Percentiles rank a stretch among this genome's conserved stretches.
Evolutionary conservation across 2,113 vertebrate genomes (phyloP).

Genomic region (Lanius ludovicianus): DNA sequence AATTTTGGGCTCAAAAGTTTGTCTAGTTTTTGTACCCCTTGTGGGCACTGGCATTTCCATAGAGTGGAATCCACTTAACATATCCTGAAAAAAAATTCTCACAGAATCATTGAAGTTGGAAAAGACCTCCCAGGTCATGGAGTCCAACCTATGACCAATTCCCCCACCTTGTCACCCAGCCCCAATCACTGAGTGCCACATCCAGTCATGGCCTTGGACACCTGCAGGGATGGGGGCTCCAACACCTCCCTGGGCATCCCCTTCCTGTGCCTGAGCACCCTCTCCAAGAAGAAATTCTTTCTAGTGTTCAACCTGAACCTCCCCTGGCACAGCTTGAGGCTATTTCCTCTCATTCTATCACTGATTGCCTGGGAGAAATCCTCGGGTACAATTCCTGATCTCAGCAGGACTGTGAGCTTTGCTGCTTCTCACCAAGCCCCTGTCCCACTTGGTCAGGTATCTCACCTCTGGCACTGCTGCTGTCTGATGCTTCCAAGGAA

Average conservation of each 20-base stretch:
- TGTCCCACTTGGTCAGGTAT: background rate
- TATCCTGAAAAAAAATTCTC: background rate
- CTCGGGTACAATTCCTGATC: background rate
- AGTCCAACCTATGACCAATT: background rate
- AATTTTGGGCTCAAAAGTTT: background rate
- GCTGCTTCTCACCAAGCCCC: background rate
- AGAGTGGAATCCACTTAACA: background rate
- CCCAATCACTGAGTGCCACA: background rate
- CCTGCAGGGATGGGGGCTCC: background rate
- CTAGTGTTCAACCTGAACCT: background rate
- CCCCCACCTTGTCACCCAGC: background rate
- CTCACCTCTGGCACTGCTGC: background rate
- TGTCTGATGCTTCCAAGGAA: background rate
- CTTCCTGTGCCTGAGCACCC: background rate
- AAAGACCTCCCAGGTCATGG: accelerated
- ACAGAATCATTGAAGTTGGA: background rate
- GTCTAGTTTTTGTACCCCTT: background rate
- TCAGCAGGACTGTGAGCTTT: background rate
- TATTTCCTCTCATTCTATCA: background rate
- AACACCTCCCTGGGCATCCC: background rate
- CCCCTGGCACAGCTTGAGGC: background rate
- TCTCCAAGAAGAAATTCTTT: background rate
- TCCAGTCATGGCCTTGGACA: background rate
- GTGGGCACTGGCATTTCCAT: background rate
- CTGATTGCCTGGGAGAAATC: background rate